Conservation (phyloP, 2,113 vertebrate genomes). For the Trematomus loennbergii region DNA sequence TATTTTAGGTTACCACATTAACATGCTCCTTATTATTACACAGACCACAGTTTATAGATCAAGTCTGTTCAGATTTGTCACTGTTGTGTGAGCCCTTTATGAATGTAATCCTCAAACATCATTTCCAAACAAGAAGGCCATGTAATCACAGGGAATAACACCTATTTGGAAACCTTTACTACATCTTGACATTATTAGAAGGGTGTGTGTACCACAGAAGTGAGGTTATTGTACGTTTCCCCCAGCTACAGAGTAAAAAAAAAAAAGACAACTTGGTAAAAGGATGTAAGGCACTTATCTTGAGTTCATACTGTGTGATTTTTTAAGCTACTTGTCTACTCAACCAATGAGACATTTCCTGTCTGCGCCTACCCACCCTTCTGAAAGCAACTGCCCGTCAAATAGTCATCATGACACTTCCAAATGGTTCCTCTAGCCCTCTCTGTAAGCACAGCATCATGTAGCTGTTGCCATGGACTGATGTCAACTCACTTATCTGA, state of each 20-base stretch:
- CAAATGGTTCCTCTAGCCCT: slow-evolving; percentile 16
- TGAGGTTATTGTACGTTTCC: slow-evolving; percentile 9
- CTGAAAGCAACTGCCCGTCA: slow-evolving; percentile 37
- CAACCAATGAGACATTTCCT: slow-evolving; percentile 67
- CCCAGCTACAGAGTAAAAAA: slow-evolving; percentile 19
- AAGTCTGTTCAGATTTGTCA: background rate
- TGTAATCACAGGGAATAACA: slow-evolving; percentile 33
- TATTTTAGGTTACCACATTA: slow-evolving; percentile 10
- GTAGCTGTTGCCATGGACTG: background rate
- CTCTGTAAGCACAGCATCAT: slow-evolving; percentile 14
- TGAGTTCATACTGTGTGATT: slow-evolving; percentile 58
- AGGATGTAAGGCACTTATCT: slow-evolving; percentile 21
- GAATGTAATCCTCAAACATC: slow-evolving; percentile 7
- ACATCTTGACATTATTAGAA: background rate
- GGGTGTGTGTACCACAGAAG: background rate
- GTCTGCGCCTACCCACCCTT: slow-evolving; percentile 45
- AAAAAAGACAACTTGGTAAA: slow-evolving; percentile 32
- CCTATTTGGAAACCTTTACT: background rate
- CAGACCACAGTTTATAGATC: slow-evolving; percentile 18
- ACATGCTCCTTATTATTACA: slow-evolving; percentile 13
- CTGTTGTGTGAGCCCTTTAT: slow-evolving; percentile 16
- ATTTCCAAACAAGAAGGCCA: slow-evolving; percentile 3
- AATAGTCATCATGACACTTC: slow-evolving; percentile 7
- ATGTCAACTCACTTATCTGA: slow-evolving; percentile 4
- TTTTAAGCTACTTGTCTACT: slow-evolving; percentile 37